Conservation (phyloP, 2,113 vertebrate species). For the Eira barbara region DNA sequence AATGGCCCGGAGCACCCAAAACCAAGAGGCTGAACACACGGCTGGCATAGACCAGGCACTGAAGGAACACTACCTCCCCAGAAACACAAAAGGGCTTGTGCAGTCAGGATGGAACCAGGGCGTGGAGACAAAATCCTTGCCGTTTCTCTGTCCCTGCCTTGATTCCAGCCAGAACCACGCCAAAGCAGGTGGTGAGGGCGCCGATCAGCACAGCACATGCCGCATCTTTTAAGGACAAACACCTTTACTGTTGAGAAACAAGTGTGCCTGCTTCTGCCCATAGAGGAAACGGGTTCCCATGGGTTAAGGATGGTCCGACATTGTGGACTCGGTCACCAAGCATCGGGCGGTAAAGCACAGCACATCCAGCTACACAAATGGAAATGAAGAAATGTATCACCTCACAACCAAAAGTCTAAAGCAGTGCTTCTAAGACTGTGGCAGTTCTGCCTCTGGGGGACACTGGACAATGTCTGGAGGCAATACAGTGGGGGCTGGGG, state of each 20-base stretch:
- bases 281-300: rapidly evolving
- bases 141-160: background rate
- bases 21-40: background rate
- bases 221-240: background rate
- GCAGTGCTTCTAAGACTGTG: background rate
- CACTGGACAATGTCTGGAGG: background rate
- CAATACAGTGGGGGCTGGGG: no score
- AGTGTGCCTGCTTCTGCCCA: background rate
- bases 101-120: background rate
- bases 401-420: background rate
- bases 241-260: background rate
- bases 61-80: background rate
- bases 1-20: rapidly evolving
- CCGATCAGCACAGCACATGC: background rate
- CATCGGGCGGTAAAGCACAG: background rate
- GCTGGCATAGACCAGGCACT: background rate
- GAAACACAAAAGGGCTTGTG: background rate
- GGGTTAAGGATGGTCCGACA: background rate
- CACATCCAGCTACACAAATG: background rate
- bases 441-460: background rate
- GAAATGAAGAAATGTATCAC: background rate
- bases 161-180: background rate
- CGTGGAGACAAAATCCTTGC: background rate
- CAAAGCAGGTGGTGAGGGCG: rapidly evolving
- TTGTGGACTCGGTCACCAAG: background rate